Base-by-base conservation (phyloP, 1,140 invertebrate species). In the Calosoma granatense region DNA sequence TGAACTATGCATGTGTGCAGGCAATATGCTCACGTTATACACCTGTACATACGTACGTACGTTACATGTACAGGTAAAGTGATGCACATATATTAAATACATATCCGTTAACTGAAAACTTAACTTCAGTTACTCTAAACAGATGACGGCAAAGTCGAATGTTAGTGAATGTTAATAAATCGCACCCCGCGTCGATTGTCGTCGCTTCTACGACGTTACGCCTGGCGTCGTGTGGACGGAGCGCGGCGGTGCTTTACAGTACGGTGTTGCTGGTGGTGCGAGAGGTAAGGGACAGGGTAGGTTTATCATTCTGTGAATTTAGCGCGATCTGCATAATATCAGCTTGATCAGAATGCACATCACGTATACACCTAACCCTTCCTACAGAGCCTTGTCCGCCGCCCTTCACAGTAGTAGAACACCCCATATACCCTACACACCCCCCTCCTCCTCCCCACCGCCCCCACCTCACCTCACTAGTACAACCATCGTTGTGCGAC, bases 291-390 rank as follows among this genome's bases (percentile, higher is more conserved):
- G 14, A 6, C 6, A 6, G 14, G 26, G n/a, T 47, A 17, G 41
- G 41, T 47, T 47, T 47, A 47, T 47, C 41, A 47, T 47, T 47
- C 9, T 47, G 41, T 17, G 19, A 53, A 53, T 53, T 53, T 22
- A 21, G 21, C 20, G 11, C 56, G 21, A 73, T 73, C 70, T 74
- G 67, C 72, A 74, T 74, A 74, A 74, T 73, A 74, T 73, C 70
- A 65, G 23, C 72, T 72, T 71, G 68, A 64, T 74, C 64, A 72
- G 67, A 73, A 74, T 73, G 69, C 71, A 64, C 70, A 69, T 72
- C 70, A 70, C 71, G 71, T 73, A 70, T 64, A 61, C 66, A 63
- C 61, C 66, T 30, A 30, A 30, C 26, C 26, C 26, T 30, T 30
- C 26, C n/a, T n/a, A n/a, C n/a, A n/a, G n/a, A n/a, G 26, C 26